Conservation (phyloP, 2,888 invertebrate genomes). For the Gryllus longicercus region DNA sequence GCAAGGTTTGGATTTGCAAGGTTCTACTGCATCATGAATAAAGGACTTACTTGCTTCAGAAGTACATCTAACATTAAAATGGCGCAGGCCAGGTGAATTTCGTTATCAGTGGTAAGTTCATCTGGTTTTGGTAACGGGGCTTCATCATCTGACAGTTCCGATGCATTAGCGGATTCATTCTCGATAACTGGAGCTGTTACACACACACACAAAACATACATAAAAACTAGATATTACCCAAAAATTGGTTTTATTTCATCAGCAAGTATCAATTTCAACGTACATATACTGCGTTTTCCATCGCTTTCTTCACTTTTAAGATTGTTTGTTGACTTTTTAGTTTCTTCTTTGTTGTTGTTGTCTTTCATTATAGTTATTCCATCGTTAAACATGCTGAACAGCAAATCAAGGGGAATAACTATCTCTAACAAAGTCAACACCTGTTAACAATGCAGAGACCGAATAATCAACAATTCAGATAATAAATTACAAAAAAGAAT, state of each 20-base stretch:
- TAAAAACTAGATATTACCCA: background rate
- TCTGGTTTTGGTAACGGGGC: constrained; percentile 58
- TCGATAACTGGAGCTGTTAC: constrained; percentile 59
- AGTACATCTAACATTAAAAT: constrained; percentile 94
- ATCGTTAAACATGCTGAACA: constrained; percentile 87
- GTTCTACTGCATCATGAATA: too few relatives aligned
- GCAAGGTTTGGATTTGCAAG: too few relatives aligned
- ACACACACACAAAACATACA: background rate
- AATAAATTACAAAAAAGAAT: background rate
- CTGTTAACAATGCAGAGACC: constrained; percentile 47
- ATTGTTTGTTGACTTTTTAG: constrained; percentile 40
- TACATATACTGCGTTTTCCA: constrained; percentile 57
- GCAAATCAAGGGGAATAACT: constrained; percentile 77
- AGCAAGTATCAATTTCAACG: constrained; percentile 40
- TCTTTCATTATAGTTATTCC: constrained; percentile 72
- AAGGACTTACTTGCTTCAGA: constrained; percentile 72
- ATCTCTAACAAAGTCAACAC: constrained; percentile 86
- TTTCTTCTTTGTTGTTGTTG: constrained; percentile 39
- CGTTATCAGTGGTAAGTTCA: constrained; percentile 67
- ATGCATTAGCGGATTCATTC: constrained; percentile 65
- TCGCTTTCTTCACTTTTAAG: constrained; percentile 44
- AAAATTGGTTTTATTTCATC: background rate
- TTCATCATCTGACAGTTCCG: constrained; percentile 67
- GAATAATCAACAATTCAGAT: background rate
- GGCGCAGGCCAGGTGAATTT: constrained; percentile 86